Evolutionary conservation across 2,888 invertebrate genomes (phyloP).

Genomic region (Neria commutata): DNA sequence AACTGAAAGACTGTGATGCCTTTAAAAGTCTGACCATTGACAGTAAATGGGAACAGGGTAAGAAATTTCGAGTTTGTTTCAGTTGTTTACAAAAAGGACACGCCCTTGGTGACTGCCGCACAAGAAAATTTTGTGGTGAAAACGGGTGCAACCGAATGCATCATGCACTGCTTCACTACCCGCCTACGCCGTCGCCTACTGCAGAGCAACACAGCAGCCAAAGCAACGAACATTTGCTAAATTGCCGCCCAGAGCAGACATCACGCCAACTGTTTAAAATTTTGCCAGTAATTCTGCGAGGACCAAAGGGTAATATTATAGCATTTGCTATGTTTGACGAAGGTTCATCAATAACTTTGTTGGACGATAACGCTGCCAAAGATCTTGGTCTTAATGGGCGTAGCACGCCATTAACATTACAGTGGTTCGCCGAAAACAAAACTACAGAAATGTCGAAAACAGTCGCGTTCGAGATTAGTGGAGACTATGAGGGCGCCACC

Average conservation of each 20-base stretch:
- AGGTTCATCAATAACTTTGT: not conserved
- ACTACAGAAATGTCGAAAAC: conserved; percentile 12
- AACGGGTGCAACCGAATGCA: too few relatives aligned
- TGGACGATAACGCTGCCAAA: not conserved
- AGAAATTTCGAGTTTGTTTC: too few relatives aligned
- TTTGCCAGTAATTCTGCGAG: conserved; percentile 2
- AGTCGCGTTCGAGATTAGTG: not conserved
- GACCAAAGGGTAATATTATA: too few relatives aligned
- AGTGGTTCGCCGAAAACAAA: conserved; percentile 22
- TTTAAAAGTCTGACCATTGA: too few relatives aligned
- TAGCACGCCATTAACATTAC: not conserved
- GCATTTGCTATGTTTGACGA: not conserved
- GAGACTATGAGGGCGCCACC: not conserved
- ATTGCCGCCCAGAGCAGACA: too few relatives aligned
- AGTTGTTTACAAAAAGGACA: not conserved
- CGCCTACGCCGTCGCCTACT: not conserved
- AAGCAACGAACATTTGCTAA: too few relatives aligned
- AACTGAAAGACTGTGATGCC: too few relatives aligned
- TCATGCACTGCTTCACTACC: too few relatives aligned
- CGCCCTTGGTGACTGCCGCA: not conserved
- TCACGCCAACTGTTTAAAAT: too few relatives aligned
- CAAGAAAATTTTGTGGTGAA: too few relatives aligned
- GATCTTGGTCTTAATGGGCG: not conserved
- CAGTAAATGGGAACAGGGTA: too few relatives aligned
- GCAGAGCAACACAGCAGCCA: too few relatives aligned